These are phyloP conservation scores for Dolichoris vasculosae DNA, from an alignment of 1,140 invertebrate genomes.

Conservation along the genomic window DNA sequence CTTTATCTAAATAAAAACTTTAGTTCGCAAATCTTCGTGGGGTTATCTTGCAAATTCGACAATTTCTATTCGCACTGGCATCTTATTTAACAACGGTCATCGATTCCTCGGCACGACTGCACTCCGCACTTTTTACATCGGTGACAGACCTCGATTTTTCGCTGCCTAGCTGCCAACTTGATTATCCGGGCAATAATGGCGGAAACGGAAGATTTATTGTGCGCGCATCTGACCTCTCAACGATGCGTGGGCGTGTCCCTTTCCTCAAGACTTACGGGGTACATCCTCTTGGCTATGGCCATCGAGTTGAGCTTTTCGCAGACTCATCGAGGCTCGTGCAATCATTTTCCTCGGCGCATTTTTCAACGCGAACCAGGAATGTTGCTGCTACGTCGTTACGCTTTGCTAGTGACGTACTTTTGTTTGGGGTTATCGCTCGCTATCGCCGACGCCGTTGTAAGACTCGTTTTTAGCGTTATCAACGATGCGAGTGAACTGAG, in stretches of 20 bases:
- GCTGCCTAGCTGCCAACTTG: slow-evolving; percentile 19
- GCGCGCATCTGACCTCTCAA: background rate
- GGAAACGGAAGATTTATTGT: slow-evolving; percentile 43
- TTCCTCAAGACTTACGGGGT: background rate
- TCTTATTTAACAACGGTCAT: background rate
- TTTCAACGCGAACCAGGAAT: background rate
- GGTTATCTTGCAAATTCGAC: background rate
- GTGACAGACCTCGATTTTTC: slow-evolving; percentile 3
- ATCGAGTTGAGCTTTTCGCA: background rate
- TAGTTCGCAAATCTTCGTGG: background rate
- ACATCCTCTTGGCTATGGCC: background rate
- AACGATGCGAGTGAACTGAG: background rate
- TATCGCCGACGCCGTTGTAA: background rate
- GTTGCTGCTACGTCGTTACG: background rate
- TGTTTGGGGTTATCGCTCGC: slow-evolving; percentile 9
- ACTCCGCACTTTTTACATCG: background rate
- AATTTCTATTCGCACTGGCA: background rate
- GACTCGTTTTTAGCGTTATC: background rate
- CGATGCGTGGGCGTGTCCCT: slow-evolving; percentile 26
- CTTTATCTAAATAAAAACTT: background rate
- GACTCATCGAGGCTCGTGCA: background rate
- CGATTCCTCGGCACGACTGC: background rate
- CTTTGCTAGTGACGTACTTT: slow-evolving; percentile 3
- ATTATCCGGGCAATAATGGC: slow-evolving; percentile 49
- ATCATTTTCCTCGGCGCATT: background rate